phyloP scores from a whole-genome alignment of 1,140 invertebrate genomes.

The Arion vulgaris region DNA sequence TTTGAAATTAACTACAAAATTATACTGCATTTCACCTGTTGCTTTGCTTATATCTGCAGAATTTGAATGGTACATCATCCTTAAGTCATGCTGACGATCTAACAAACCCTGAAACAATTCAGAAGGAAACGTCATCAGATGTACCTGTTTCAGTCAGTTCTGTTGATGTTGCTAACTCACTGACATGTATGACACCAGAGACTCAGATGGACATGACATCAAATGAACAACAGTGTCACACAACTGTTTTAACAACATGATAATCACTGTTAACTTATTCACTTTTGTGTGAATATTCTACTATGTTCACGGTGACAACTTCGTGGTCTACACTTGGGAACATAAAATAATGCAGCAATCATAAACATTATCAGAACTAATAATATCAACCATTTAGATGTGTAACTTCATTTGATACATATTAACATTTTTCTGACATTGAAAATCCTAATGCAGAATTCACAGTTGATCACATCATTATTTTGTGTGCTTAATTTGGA shows the following conservation, averaged over 20 bases:
- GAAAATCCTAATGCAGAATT: too few species aligned
- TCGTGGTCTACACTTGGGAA: too few species aligned
- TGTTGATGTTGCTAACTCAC: not conserved
- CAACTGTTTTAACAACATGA: not conserved
- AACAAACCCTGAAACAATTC: not conserved
- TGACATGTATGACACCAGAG: not conserved
- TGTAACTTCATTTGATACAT: too few species aligned
- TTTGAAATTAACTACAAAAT: too few species aligned
- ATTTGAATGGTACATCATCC: not conserved
- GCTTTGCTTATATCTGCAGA: not conserved
- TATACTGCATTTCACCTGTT: too few species aligned
- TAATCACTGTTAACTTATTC: not conserved
- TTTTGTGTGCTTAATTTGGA: too few species aligned
- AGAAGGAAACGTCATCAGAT: not conserved
- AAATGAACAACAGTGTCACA: not conserved
- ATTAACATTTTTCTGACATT: too few species aligned
- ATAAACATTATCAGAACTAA: too few species aligned
- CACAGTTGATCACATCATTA: too few species aligned
- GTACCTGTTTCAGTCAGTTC: not conserved
- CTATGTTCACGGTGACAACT: too few species aligned
- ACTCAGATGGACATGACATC: not conserved
- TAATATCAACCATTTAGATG: too few species aligned
- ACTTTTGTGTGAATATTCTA: not conserved
- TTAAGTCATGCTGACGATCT: not conserved
- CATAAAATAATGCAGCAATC: too few species aligned